Conservation (phyloP, 1,140 invertebrate genomes). For the Macrobrachium nipponense region DNA sequence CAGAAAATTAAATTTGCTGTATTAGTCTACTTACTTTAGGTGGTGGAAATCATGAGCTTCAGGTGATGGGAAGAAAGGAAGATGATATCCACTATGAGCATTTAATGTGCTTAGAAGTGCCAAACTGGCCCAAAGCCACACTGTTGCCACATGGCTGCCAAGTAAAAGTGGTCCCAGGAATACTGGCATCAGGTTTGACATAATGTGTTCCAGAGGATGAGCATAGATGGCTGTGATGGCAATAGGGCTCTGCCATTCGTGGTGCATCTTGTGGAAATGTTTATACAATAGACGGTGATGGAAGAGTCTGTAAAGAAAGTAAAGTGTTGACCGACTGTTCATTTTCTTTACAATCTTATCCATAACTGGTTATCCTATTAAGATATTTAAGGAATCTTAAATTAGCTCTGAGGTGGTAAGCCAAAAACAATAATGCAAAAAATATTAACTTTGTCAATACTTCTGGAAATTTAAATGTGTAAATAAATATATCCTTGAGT, state of each 20-base stretch:
- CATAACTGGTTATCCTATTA: neutral
- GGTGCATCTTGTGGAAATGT: constrained; percentile 87
- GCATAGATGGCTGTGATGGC: constrained; percentile 87
- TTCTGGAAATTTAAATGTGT: no score
- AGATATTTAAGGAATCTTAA: neutral
- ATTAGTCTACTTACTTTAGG: constrained; percentile 76
- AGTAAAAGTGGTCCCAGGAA: constrained; percentile 84
- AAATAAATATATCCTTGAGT: no score
- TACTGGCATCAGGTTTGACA: constrained; percentile 85
- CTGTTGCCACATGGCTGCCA: constrained; percentile 84
- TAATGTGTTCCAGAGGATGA: constrained; percentile 87
- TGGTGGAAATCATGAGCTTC: constrained; percentile 94
- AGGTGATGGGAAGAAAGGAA: constrained; percentile 89
- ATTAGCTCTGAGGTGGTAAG: no score
- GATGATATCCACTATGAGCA: constrained; percentile 89
- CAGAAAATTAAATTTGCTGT: neutral
- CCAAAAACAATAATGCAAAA: no score
- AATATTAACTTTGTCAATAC: no score
- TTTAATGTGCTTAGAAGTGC: constrained; percentile 85
- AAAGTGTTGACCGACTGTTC: neutral
- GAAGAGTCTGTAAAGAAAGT: constrained; percentile 74
- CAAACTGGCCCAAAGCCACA: constrained; percentile 86
- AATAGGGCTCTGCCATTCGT: constrained; percentile 88
- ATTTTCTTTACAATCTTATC: neutral
- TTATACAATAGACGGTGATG: constrained; percentile 84